Conservation (phyloP, 2,888 invertebrate species). For the Hemaris fuciformis region DNA sequence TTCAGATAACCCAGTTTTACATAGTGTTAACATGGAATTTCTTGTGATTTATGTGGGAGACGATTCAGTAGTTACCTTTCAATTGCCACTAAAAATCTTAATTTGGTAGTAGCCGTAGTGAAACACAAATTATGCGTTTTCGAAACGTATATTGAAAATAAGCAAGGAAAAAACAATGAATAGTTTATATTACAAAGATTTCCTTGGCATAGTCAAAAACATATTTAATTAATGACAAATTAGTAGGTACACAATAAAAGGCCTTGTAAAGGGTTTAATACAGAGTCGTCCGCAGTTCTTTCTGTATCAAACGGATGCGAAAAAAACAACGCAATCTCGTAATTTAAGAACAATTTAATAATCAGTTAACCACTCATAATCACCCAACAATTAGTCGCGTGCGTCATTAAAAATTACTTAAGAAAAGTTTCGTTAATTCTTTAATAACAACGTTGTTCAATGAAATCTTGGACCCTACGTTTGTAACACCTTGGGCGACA, state of each 20-base stretch:
- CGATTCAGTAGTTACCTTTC: neutral
- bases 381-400: slow-evolving; percentile 36
- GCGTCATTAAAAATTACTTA: slow-evolving; percentile 51
- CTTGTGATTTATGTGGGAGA: slow-evolving; percentile 2
- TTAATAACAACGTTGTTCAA: slow-evolving; percentile 51
- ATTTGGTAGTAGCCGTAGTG: too few relatives aligned
- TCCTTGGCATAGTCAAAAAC: neutral
- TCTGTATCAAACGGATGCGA: slow-evolving; percentile 2
- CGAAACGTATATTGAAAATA: too few relatives aligned
- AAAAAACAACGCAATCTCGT: neutral
- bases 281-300: neutral
- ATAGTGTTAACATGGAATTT: neutral
- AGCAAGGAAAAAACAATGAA: too few relatives aligned
- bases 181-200: too few relatives aligned
- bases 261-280: neutral
- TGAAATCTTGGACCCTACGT: slow-evolving; percentile 49
- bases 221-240: neutral
- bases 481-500: slow-evolving; percentile 62
- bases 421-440: slow-evolving; percentile 62
- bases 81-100: too few relatives aligned
- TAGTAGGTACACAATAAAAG: neutral
- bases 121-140: too few relatives aligned
- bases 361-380: slow-evolving; percentile 46
- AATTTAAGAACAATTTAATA: slow-evolving; percentile 55
- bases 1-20: neutral